Percentiles rank a stretch among this genome's conserved stretches.
Conservation (phyloP, 2,797 vertebrate species). For the Holocentrus rufus region DNA sequence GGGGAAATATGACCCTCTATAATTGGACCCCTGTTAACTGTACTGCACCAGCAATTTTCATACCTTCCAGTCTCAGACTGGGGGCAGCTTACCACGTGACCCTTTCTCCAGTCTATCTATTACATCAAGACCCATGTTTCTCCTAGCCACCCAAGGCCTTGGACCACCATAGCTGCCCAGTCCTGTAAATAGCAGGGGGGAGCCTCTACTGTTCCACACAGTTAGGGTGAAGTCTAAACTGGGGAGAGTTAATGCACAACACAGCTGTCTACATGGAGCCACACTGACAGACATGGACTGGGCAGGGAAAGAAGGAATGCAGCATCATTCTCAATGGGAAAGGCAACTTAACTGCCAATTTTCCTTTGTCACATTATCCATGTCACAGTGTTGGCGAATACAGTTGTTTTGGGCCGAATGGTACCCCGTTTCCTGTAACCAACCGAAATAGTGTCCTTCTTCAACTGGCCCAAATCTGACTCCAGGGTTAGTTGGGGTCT, state of each 20-base stretch:
- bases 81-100: slow-evolving; percentile 35
- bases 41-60: slow-evolving; percentile 3
- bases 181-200: slow-evolving; percentile 68
- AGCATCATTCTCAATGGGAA: slow-evolving; percentile 50
- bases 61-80: slow-evolving; percentile 40
- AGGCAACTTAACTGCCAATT: slow-evolving; percentile 7
- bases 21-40: background rate
- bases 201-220: slow-evolving; percentile 48
- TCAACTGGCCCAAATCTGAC: slow-evolving; percentile 58
- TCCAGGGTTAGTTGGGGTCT: slow-evolving; percentile 50
- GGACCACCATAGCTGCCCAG: slow-evolving; percentile 28
- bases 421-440: slow-evolving; percentile 24
- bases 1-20: too few relatives aligned
- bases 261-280: slow-evolving; percentile 71
- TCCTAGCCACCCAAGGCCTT: slow-evolving; percentile 21
- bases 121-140: slow-evolving; percentile 8
- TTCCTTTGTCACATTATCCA: background rate
- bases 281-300: slow-evolving; percentile 28
- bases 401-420: slow-evolving; percentile 7
- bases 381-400: slow-evolving; percentile 37
- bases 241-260: slow-evolving; percentile 56
- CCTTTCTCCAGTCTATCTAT: slow-evolving; percentile 48
- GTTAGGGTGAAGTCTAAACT: slow-evolving; percentile 58
- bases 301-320: slow-evolving; percentile 55
- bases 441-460: slow-evolving; percentile 51